Base-by-base conservation (phyloP, 2,888 invertebrate species). In the Nysson spinosus region DNA sequence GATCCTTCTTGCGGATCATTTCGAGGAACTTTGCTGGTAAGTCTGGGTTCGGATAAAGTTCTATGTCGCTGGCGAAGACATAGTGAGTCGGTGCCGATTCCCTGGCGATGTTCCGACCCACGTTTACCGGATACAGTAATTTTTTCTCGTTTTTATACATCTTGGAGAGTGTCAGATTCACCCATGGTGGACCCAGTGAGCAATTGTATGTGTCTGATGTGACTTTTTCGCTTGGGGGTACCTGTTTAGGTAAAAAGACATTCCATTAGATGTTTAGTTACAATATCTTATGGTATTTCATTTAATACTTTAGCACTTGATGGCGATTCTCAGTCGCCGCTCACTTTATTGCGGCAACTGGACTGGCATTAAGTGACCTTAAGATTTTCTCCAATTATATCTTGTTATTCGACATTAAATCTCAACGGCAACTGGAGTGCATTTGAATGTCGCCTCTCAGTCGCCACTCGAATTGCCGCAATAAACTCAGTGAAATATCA, bases 121-220 rank as follows among this genome's bases (percentile, higher is more conserved):
- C 95, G 87, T 97, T 97, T 55, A 97, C 95, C 1, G 96, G 96
- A 85, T 97, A 97, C 16, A 95, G 88, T 6, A 96, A 89, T 79
- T 93, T 94, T 85, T 95, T 95, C 79, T 93, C 91, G 46, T 91
- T 91, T 88, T 94, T 95, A 87, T 95, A 95, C 80, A 95, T 91
- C 62, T 91, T 90, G 0, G 91, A 90, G 5, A 86, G 72, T 66
- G 91, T 91, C 30, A 92, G 89, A 78, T 92, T 92, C 42, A 89
- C 85, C 88, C 92, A 95, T 0, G 95, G 95, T 3, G 94, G 90
- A 5, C 89, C 88, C 42, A 89, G 80, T n/a, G 92, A 89, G 84
- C 95, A 96, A 85, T 95, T 94, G 87, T 91, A 93, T 17, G 90
- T 89, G 35, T 90, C 90, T 11, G 88, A 87, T 32, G 93, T 87